Evolutionary conservation across 2,113 vertebrate genomes (phyloP).

Genomic region (Alligator mississippiensis): DNA sequence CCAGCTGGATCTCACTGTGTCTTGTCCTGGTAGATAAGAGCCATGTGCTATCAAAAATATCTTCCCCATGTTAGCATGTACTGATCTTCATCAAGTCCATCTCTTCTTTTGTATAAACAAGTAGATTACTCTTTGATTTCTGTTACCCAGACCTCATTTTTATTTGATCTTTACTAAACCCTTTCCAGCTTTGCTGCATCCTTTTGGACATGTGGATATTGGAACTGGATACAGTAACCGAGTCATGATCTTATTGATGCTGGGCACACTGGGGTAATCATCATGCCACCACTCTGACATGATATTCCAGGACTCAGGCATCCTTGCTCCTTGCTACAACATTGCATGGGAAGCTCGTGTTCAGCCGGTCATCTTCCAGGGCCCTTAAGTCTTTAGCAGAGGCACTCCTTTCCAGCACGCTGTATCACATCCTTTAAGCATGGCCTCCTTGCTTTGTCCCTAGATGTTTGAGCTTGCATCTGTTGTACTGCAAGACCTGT

Average conservation of each 20-base stretch:
- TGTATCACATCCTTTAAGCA: not conserved
- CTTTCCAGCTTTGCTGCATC: not conserved
- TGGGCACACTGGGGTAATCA: not conserved
- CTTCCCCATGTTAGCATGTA: too few relatives aligned
- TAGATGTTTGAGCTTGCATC: conserved; percentile 5
- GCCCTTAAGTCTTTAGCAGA: not conserved
- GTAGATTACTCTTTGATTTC: rapidly evolving
- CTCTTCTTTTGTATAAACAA: not conserved
- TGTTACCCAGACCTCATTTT: not conserved
- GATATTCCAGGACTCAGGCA: not conserved
- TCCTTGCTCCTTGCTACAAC: not conserved
- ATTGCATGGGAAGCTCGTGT: not conserved
- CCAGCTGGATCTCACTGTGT: not conserved
- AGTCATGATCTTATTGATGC: not conserved
- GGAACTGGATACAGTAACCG: not conserved
- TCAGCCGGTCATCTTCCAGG: not conserved
- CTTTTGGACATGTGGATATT: not conserved
- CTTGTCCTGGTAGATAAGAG: not conserved
- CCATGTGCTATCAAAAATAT: not conserved
- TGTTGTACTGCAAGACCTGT: not conserved
- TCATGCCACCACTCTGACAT: not conserved
- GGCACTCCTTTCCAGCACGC: not conserved
- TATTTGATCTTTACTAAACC: not conserved
- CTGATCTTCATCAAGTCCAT: not conserved
- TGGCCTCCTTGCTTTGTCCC: not conserved